These are phyloP conservation scores for Ophiodon elongatus DNA, from an alignment of 2,113 vertebrate species.

Conservation along the genomic window DNA sequence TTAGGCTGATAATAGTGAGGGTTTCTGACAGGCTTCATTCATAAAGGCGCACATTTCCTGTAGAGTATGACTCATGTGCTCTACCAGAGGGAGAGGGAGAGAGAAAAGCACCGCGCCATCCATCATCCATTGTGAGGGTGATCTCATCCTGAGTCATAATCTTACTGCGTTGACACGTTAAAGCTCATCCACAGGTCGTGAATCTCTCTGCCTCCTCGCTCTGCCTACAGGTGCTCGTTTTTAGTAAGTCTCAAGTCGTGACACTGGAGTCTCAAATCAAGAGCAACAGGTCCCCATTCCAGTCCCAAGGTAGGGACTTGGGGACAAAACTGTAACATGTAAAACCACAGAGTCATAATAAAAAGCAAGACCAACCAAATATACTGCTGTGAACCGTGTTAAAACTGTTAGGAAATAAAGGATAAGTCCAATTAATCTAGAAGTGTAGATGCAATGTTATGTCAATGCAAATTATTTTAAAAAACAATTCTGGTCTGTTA, in stretches of 20 bases:
- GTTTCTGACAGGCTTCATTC: constrained; percentile 63
- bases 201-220: constrained; percentile 15
- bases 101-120: constrained; percentile 43
- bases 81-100: constrained; percentile 28
- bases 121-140: constrained; percentile 55
- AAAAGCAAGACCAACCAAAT: neutral
- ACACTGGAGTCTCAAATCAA: neutral
- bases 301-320: neutral
- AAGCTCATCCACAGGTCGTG: constrained; percentile 53
- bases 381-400: neutral
- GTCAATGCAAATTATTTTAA: neutral
- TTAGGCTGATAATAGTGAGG: constrained; percentile 49
- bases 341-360: neutral
- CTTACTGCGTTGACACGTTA: constrained; percentile 51
- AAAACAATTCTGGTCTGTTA: neutral
- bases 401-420: neutral
- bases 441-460: neutral
- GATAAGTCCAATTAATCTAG: neutral
- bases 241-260: neutral
- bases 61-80: constrained; percentile 58
- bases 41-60: constrained; percentile 58
- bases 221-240: neutral
- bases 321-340: neutral
- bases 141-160: constrained; percentile 74
- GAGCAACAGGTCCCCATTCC: neutral